Conservation (phyloP, 2,113 vertebrate species). For the Hirundichthys speculiger region DNA sequence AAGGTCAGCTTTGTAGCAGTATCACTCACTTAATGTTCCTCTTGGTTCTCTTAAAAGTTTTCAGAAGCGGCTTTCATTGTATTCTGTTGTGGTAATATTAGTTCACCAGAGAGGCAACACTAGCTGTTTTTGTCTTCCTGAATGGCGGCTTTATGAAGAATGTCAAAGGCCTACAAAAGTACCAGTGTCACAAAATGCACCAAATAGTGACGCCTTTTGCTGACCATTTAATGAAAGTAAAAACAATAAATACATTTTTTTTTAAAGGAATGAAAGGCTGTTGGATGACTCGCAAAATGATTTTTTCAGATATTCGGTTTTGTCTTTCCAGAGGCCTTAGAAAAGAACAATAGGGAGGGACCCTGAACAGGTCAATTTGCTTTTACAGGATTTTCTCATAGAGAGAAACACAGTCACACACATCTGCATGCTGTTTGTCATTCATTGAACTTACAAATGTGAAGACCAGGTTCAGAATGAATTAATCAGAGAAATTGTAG, state of each 20-base stretch:
- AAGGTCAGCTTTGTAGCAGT: neutral
- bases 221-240: neutral
- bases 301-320: neutral
- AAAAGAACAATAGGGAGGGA: neutral
- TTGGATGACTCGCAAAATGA: conserved; percentile 3
- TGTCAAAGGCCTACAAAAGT: conserved; percentile 43
- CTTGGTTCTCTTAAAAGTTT: neutral
- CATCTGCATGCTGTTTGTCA: conserved; percentile 5
- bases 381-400: neutral
- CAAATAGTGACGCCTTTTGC: conserved; percentile 34
- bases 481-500: neutral
- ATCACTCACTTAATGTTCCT: neutral
- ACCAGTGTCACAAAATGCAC: conserved; percentile 54
- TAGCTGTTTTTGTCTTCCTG: conserved; percentile 53
- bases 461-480: neutral
- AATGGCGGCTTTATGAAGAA: conserved; percentile 61
- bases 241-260: no score
- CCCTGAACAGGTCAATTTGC: neutral
- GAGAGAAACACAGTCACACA: neutral
- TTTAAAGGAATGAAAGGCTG: neutral
- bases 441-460: conserved; percentile 4
- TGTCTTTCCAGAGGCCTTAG: conserved; percentile 1
- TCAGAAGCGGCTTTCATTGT: conserved; percentile 27
- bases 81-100: conserved; percentile 59
- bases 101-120: conserved; percentile 53